Evolutionary conservation across 2,113 vertebrate species (phyloP), one percentile per base, ranked within the genome.

Genomic region (Psilopsiagon aymara): DNA sequence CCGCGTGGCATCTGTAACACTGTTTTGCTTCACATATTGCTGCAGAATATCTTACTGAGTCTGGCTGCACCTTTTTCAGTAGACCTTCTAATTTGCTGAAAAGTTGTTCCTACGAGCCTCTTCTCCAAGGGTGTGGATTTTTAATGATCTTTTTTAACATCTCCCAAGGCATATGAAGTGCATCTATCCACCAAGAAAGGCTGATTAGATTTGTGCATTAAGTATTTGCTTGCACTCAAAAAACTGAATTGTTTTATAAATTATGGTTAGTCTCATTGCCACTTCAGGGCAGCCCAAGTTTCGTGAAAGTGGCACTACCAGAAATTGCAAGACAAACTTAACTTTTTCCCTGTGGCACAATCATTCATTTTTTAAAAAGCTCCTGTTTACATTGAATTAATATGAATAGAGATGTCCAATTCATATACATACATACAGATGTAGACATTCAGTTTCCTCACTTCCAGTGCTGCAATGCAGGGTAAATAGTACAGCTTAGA

Each of bases 41-140:
- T 37, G 66, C 57, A 29, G 74, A 62, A 31, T 21, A 7, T 53
- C 47, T 37, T 3, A 8, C 57, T 10, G 70, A 19, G 53, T 17
- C 62, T 37, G 80, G 13, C 62, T 46, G 52, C 25, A 33, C 39
- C 66, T 81, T 55, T 67, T 73, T 20, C 83, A 43, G 44, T 4
- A 33, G 55, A 4, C 0, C 0, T 18, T 55, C 60, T 59, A 0
- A 1, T 90, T 63, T 28, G 51, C 55, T 44, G 55, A 6, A 2
- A 64, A 57, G 35, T 53, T 89, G 53, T 49, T 55, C 28, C 44
- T 64, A 35, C 16, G 57, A 88, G 47, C 29, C 25, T 57, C 44
- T 79, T 82, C 81, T 93, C 47, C 59, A 44, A 82, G 73, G 62
- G 25, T 53, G 10, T 17, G 52, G 84, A 13, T 93, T 87, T 75